Evolutionary conservation across 2,888 invertebrate species (phyloP).

Genomic region (Lithophane ornitopus): DNA sequence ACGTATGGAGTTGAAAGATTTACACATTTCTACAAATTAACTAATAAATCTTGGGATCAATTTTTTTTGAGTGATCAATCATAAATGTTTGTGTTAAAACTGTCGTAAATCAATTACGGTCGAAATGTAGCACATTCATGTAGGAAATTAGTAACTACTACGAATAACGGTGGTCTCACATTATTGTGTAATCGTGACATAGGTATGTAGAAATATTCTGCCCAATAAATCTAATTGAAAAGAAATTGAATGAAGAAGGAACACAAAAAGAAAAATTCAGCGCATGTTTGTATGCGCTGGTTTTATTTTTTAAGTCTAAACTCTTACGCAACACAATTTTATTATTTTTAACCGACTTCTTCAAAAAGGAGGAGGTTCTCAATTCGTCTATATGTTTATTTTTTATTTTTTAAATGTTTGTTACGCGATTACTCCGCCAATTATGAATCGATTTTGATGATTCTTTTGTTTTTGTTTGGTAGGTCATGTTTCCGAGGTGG

Average conservation of each 20-base stretch:
- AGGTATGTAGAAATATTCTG: background rate
- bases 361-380: too few species aligned
- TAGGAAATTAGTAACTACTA: background rate
- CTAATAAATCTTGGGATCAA: slow-evolving; percentile 47
- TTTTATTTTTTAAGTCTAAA: background rate
- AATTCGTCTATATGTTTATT: too few species aligned
- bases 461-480: too few species aligned
- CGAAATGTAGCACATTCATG: slow-evolving; percentile 35
- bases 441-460: too few species aligned
- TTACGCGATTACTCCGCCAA: too few species aligned
- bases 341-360: too few species aligned
- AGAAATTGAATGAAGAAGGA: background rate
- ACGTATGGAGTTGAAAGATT: slow-evolving; percentile 42
- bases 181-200: background rate
- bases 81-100: slow-evolving; percentile 30
- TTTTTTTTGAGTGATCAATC: slow-evolving; percentile 50
- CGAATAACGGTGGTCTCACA: slow-evolving; percentile 8
- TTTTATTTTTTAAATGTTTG: too few species aligned
- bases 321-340: too few species aligned
- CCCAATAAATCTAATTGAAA: background rate
- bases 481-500: too few species aligned
- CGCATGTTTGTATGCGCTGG: background rate
- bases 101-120: slow-evolving; percentile 44
- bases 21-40: slow-evolving; percentile 52
- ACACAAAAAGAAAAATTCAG: too few species aligned